Base-by-base conservation (phyloP, 2,888 invertebrate genomes). In the Hoplodrina blanda region DNA sequence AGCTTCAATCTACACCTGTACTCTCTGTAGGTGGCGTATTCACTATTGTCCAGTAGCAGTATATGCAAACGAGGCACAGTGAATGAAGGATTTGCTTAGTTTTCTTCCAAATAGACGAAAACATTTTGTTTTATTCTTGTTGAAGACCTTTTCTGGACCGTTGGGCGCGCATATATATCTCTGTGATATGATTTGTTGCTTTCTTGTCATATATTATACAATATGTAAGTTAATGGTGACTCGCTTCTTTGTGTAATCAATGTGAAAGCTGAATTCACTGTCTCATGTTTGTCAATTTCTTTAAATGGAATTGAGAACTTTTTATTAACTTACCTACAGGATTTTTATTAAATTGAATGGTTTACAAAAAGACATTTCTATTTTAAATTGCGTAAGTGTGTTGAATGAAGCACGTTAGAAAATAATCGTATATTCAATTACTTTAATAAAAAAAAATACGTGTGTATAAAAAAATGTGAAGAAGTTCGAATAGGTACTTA, bases 71-170 rank as follows among this genome's bases (percentile, higher is more conserved):
- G 84, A 79, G 80, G 85, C 91, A 84, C 75, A 62, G 66, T 68
- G 83, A 86, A 89, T 89, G 90, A 91, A 87, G 86, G 85, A 91
- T 90, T 88, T 86, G 83, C 84, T 88, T 88, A 91, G 88, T 91
- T 90, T 87, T 83, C 87, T 89, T 86, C 86, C 87, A 91, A 90
- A 89, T 90, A 88, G 86, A 89, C 82, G 88, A 87, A 90, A 89
- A 91, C 87, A 90, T 91, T 90, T 89, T 89, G 88, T 92, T 90
- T 89, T 89, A 89, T 89, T 89, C 85, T 81, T 84, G 81, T 76
- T 81, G 74, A 85, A 82, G 81, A 85, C 83, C 86, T 87, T 85
- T 89, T 89, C 87, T 82, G 87, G 86, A 78, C 82, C 87, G 88
- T 85, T 90, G 87, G 81, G 75, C 80, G 65, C 84, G 87, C 82